A percentile compares a stretch with the other conserved stretches of the same genome.
phyloP scores from a whole-genome alignment of 2,797 vertebrate species.

The Bufotes viridis region DNA sequence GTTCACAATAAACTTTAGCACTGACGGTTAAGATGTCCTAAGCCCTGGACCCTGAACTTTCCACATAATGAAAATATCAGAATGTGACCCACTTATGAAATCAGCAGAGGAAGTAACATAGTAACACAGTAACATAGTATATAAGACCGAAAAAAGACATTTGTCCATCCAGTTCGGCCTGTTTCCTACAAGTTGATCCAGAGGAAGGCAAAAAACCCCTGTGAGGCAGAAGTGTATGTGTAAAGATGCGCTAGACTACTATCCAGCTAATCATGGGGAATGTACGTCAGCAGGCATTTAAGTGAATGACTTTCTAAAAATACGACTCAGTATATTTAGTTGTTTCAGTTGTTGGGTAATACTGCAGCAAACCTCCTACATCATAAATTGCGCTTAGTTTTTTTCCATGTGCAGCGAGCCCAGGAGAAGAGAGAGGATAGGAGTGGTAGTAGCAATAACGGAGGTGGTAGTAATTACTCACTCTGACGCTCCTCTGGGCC shows the following conservation, averaged over 20 bases:
- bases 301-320: conserved; percentile 53
- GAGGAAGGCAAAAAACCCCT: no score
- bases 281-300: conserved; percentile 30
- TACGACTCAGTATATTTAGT: conserved; percentile 33
- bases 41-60: not conserved
- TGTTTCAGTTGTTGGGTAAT: not conserved
- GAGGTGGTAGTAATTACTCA: no score
- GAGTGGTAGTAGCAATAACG: no score
- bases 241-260: conserved; percentile 45
- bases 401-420: not conserved
- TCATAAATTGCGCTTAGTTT: conserved; percentile 6
- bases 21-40: not conserved
- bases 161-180: no score
- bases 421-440: no score
- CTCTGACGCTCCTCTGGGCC: no score
- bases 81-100: conserved; percentile 31
- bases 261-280: conserved; percentile 29
- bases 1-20: no score
- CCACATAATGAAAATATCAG: not conserved
- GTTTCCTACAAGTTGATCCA: no score
- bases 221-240: no score
- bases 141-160: no score
- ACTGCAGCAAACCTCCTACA: conserved; percentile 9
- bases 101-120: not conserved
- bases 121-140: no score